Evolutionary conservation across 1,140 invertebrate genomes (phyloP).

Genomic region (Calephelis virginiensis): DNA sequence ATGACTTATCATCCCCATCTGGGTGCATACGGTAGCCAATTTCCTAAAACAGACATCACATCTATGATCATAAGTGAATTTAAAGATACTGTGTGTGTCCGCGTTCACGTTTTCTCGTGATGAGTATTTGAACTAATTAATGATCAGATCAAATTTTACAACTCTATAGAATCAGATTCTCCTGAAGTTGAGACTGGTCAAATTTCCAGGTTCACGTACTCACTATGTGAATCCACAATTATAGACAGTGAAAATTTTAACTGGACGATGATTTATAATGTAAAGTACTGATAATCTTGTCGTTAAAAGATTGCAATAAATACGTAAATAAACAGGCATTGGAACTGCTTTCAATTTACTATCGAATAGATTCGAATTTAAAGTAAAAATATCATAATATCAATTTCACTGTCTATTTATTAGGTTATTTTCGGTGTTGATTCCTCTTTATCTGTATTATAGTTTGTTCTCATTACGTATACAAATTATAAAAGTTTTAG

Average conservation of each 20-base stretch:
- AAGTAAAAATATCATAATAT: slow-evolving; percentile 72
- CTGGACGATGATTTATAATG: slow-evolving; percentile 21
- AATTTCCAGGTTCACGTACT: slow-evolving; percentile 28
- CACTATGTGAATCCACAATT: slow-evolving; percentile 37
- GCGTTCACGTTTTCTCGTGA: slow-evolving; percentile 1
- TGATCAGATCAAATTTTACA: neutral
- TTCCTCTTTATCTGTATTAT: slow-evolving; percentile 64
- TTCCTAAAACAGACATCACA: slow-evolving; percentile 12
- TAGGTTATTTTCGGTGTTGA: slow-evolving; percentile 75
- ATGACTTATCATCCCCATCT: slow-evolving; percentile 34
- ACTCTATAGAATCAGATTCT: neutral
- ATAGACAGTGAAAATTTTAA: slow-evolving; percentile 70
- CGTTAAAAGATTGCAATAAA: slow-evolving; percentile 70
- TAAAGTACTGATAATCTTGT: slow-evolving; percentile 31
- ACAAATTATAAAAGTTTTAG: neutral
- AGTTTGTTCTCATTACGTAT: slow-evolving; percentile 63
- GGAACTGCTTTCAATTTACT: slow-evolving; percentile 58
- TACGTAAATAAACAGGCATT: slow-evolving; percentile 71
- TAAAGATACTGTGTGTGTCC: slow-evolving; percentile 29
- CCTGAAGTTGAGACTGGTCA: neutral
- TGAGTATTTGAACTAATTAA: slow-evolving; percentile 2
- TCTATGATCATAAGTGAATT: slow-evolving; percentile 2
- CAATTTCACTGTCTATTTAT: slow-evolving; percentile 76
- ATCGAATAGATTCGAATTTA: slow-evolving; percentile 74
- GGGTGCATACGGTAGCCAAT: slow-evolving; percentile 37